Percentiles rank a stretch among this genome's conserved stretches.
phyloP scores from a whole-genome alignment of 2,113 vertebrate genomes.

The cattle (Bos taurus) region ARS-UCD2.0 NC_037356.1:22546001-22546500 shows the following conservation, averaged over 20 bases:
- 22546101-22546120: neutral
- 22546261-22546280: no score
- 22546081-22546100: neutral
- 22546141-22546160: neutral
- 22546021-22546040: neutral
- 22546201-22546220: neutral
- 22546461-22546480: neutral
- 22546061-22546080: neutral
- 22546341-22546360: no score
- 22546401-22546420: rapidly evolving
- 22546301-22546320: neutral
- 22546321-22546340: neutral
- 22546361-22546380: neutral
- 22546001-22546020: neutral
- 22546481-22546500: neutral
- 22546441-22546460: neutral
- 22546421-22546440: rapidly evolving
- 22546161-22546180: neutral
- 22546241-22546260: neutral
- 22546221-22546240: neutral
- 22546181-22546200: neutral
- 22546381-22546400: no score
- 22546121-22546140: neutral
- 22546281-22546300: neutral
- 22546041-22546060: neutral